A percentile compares a stretch with the other conserved stretches of the same genome.
Evolutionary conservation across 64 coral and sea anemone genomes (phyloP).

Genomic region (Stylophora pistillata): DNA sequence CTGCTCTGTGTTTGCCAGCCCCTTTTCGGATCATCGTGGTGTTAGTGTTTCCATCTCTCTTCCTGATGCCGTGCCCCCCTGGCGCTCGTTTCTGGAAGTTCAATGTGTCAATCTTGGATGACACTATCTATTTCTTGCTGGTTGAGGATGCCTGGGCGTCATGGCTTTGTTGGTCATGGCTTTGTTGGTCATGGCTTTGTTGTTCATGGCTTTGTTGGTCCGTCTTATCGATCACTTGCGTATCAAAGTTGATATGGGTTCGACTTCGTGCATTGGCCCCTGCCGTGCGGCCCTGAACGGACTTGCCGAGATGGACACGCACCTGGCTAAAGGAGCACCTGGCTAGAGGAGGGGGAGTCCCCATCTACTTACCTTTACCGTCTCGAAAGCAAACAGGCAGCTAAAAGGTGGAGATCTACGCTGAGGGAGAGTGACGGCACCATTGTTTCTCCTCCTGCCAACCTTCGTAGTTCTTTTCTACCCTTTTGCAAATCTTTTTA

Average conservation of each 20-base stretch:
- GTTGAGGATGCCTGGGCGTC: too few species aligned
- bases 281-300: not conserved
- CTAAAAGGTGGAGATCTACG: too few species aligned
- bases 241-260: slow-evolving; percentile 5
- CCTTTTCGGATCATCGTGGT: slow-evolving; percentile 48
- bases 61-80: not conserved
- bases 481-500: too few species aligned
- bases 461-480: too few species aligned
- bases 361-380: too few species aligned
- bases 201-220: not conserved
- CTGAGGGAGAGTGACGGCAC: too few species aligned
- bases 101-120: not conserved
- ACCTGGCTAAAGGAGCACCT: too few species aligned
- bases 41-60: not conserved
- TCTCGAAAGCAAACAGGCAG: too few species aligned
- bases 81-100: slow-evolving; percentile 39
- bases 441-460: too few species aligned
- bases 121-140: not conserved
- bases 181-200: not conserved
- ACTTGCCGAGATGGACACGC: too few species aligned
- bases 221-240: not conserved
- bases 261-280: not conserved
- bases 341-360: too few species aligned
- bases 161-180: not conserved
- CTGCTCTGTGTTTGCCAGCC: not conserved